Conservation (phyloP, 2,888 invertebrate species). For the Acanthosepion lycidas region DNA sequence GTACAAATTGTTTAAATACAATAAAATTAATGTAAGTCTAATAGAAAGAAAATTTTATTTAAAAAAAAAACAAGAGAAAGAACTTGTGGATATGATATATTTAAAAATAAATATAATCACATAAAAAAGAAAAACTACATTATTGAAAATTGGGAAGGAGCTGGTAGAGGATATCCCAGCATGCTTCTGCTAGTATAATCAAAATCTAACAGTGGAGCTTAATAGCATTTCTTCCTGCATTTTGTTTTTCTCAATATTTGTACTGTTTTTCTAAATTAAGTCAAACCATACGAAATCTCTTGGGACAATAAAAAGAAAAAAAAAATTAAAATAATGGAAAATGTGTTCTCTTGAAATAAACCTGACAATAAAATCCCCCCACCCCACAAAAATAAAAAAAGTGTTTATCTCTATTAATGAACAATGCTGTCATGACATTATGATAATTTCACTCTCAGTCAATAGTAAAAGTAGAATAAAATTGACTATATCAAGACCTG, state of each 20-base stretch:
- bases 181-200: background rate
- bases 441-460: background rate
- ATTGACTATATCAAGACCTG: background rate
- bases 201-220: background rate
- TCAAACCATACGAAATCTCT: background rate
- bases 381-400: background rate
- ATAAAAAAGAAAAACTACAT: background rate
- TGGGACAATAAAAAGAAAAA: background rate
- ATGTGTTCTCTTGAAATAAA: background rate
- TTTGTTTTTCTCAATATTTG: background rate
- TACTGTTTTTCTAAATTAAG: background rate
- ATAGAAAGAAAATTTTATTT: background rate
- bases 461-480: background rate
- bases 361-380: background rate
- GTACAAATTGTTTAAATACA: background rate
- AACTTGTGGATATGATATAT: background rate
- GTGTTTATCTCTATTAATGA: conserved; percentile 4
- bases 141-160: background rate
- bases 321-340: background rate
- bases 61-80: background rate
- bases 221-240: background rate
- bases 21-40: background rate
- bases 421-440: background rate
- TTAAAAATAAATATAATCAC: background rate
- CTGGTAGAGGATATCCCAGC: background rate